These are phyloP conservation scores for Vombatus ursinus DNA, from an alignment of 2,113 vertebrate genomes.

Conservation along the genomic window DNA sequence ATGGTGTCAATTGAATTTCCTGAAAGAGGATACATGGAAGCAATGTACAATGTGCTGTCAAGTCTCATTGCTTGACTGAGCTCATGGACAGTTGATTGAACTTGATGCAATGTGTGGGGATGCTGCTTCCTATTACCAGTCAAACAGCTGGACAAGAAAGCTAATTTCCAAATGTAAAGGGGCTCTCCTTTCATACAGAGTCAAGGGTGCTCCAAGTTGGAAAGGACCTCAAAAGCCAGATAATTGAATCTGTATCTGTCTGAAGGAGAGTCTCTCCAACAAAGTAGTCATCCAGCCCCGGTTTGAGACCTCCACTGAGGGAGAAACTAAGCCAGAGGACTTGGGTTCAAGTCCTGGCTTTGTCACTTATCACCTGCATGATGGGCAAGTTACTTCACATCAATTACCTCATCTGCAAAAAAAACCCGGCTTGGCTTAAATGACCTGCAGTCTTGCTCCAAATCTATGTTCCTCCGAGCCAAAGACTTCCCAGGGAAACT, in stretches of 20 bases:
- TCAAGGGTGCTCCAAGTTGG: background rate
- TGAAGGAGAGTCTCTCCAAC: background rate
- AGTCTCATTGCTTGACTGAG: background rate
- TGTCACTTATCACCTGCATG: background rate
- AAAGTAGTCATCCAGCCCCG: background rate
- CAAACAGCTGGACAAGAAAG: rapidly evolving
- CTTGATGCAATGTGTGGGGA: background rate
- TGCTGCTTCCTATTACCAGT: background rate
- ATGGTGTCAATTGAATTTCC: background rate
- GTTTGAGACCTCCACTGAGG: background rate
- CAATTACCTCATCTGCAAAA: background rate
- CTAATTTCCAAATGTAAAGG: background rate
- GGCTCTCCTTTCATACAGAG: background rate
- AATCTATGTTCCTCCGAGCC: background rate
- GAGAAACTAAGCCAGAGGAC: background rate
- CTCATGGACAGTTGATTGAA: background rate
- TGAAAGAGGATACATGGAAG: rapidly evolving
- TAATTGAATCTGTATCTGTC: background rate
- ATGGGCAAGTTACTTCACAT: background rate
- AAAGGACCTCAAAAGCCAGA: background rate
- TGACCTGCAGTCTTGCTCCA: background rate
- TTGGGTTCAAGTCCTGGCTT: background rate
- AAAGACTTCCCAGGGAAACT: background rate
- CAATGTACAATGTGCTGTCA: rapidly evolving
- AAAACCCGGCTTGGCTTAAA: background rate